Base-by-base conservation (phyloP, 2,797 vertebrate genomes). In the Crax fasciolata region DNA sequence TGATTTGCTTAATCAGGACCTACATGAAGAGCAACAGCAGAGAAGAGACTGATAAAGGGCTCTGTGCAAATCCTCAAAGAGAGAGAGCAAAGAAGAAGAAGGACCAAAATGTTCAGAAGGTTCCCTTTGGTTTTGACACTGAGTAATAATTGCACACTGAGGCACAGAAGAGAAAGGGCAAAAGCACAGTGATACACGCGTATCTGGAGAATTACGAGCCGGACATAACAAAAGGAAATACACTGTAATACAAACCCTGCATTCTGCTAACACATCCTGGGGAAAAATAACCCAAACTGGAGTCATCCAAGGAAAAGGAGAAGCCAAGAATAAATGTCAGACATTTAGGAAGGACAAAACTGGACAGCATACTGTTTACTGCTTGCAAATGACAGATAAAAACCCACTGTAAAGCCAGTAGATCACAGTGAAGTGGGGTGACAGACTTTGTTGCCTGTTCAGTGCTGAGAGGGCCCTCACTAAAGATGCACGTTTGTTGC, bases 221-320 rank as follows among this genome's bases (percentile, higher is more conserved):
- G 84, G 63, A 87, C 44, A 27, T 43, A 81, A 83, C 63, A 76
- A 72, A 95, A 91, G 23, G 15, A 72, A 85, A 80, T 51, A 24
- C 32, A n/a, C 9, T 78, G 61, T 85, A 51, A 83, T 89, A 74
- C n/a, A 85, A 68, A 87, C 68, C 35, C 30, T 68, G 43, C 18
- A 6, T 58, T 87, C 39, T 76, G 8, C 48, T 68, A 89, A 55
- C 16, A 41, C 13, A 75, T 82, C 67, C 54, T 48, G 12, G 18
- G 62, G 52, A 65, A 83, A 35, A 89, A 87, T 30, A 72, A 46
- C 6, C 9, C 30, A 52, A 74, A 81, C 3, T 5, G 3, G 39
- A 54, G 17, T 16, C 43, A 80, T 78, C 16, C 39, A 63, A 85
- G 30, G 52, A 93, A 59, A 67, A 91, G 44, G 10, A 83, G 21